phyloP scores from a whole-genome alignment of 1,140 invertebrate species.

The Drosophila kanapiae region DNA sequence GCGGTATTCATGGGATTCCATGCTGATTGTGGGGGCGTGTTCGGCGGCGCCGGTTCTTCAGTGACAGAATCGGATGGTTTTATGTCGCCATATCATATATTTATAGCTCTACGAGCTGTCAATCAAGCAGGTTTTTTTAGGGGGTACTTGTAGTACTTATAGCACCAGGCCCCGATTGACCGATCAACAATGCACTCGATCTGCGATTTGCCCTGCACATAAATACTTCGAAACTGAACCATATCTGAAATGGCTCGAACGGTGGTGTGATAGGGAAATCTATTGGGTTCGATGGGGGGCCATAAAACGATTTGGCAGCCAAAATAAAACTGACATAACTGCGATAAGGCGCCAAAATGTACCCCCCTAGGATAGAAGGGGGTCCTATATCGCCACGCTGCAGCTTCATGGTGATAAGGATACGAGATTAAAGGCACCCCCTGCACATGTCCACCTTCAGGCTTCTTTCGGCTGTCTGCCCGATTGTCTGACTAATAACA shows the following conservation, averaged over 20 bases:
- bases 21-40: slow-evolving; percentile 22
- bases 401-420: slow-evolving; percentile 49
- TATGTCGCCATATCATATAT: slow-evolving; percentile 21
- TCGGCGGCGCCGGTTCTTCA: slow-evolving; percentile 1
- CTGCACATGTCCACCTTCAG: background rate
- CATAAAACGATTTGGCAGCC: slow-evolving; percentile 65
- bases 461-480: slow-evolving; percentile 29
- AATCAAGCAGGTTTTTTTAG: slow-evolving; percentile 36
- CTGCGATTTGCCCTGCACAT: slow-evolving; percentile 48
- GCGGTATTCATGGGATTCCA: background rate
- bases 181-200: slow-evolving; percentile 52
- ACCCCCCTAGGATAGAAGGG: slow-evolving; percentile 14
- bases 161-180: slow-evolving; percentile 17
- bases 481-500: slow-evolving; percentile 23
- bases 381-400: slow-evolving; percentile 28
- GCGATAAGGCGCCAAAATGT: slow-evolving; percentile 46
- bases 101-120: slow-evolving; percentile 51
- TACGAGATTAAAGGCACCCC: slow-evolving; percentile 14
- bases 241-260: slow-evolving; percentile 45
- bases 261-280: slow-evolving; percentile 49
- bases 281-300: slow-evolving; percentile 33
- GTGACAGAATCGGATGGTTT: slow-evolving; percentile 19
- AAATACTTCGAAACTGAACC: slow-evolving; percentile 44
- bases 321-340: slow-evolving; percentile 55
- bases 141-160: slow-evolving; percentile 18